Conservation (phyloP, 2,113 vertebrate genomes). For the Platichthys flesus region DNA sequence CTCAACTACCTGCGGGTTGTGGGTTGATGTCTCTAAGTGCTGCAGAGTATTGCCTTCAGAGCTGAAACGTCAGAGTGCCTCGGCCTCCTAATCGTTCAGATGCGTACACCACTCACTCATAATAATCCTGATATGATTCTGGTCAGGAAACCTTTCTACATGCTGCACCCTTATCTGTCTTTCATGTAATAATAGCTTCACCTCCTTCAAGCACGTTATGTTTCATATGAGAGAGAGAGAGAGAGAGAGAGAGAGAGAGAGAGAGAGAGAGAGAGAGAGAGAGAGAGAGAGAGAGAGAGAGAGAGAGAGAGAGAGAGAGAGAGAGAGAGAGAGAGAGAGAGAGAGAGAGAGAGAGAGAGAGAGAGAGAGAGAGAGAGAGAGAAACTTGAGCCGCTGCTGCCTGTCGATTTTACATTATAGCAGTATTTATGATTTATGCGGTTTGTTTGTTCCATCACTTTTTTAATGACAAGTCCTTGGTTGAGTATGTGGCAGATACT, state of each 20-base stretch:
- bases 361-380: neutral
- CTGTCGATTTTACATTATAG: neutral
- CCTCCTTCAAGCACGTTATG: no score
- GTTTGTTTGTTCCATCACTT: neutral
- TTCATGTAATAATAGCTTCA: no score
- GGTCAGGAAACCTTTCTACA: neutral
- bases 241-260: no score
- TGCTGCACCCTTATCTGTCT: neutral
- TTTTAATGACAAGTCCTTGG: constrained; percentile 23
- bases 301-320: no score
- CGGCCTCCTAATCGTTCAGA: neutral
- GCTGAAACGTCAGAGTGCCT: neutral
- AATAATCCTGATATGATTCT: neutral
- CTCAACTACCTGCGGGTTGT: neutral
- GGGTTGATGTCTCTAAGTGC: neutral
- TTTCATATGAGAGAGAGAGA: no score
- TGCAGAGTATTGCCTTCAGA: neutral
- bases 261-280: no score
- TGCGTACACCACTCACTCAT: no score
- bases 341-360: neutral
- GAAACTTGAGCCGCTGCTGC: neutral
- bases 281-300: no score
- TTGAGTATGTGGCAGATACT: constrained; percentile 6
- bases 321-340: no score
- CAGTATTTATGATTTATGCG: neutral